phyloP scores from a whole-genome alignment of 2,113 vertebrate species.

The Edolisoma coerulescens region DNA sequence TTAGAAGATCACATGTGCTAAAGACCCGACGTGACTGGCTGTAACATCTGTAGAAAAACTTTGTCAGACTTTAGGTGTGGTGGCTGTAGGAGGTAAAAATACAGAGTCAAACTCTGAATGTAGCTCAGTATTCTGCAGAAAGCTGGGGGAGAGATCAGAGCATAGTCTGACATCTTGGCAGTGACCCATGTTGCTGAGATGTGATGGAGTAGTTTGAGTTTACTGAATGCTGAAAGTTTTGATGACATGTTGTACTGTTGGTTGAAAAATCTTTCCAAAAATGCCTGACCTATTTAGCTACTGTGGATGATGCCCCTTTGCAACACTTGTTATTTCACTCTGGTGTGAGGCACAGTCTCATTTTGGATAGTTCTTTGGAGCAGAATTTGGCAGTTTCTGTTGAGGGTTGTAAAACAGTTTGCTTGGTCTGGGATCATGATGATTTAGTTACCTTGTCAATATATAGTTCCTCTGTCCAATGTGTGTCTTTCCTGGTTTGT shows the following conservation, averaged over 20 bases:
- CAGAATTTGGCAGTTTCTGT: neutral
- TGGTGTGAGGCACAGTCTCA: accelerated
- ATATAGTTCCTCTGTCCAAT: neutral
- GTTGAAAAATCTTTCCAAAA: neutral
- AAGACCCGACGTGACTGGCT: neutral
- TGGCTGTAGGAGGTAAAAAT: neutral
- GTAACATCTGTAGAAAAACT: neutral
- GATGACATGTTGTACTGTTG: neutral
- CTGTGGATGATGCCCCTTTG: neutral
- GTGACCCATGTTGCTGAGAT: neutral
- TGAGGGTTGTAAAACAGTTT: neutral
- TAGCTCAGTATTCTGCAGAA: neutral
- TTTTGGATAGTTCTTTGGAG: neutral
- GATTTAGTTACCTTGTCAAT: neutral
- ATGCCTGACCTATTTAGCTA: neutral
- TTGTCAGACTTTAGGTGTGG: neutral
- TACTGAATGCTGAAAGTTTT: neutral
- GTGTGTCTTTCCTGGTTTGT: neutral
- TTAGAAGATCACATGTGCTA: neutral
- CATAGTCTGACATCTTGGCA: neutral
- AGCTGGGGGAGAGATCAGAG: neutral
- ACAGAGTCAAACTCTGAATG: neutral
- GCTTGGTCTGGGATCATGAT: neutral
- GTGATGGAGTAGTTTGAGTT: neutral
- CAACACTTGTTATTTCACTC: neutral